phyloP scores from a whole-genome alignment of 2,113 vertebrate species.

The Dolichallabes microphthalmus region DNA sequence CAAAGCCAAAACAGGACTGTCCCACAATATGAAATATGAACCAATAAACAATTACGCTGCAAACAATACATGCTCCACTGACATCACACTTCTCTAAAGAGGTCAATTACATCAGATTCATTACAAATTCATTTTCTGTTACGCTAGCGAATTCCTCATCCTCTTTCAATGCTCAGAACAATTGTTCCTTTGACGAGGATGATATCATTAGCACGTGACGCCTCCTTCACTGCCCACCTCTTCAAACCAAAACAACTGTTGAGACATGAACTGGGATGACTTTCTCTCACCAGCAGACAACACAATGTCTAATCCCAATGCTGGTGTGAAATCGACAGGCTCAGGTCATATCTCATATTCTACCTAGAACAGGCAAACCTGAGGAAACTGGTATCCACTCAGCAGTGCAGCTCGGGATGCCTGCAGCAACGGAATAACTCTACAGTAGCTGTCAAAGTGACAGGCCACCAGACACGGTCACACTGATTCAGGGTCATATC shows the following conservation, averaged over 20 bases:
- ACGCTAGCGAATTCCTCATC: not conserved
- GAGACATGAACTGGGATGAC: not conserved
- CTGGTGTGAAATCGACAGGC: not conserved
- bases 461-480: constrained; percentile 40
- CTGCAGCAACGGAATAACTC: not conserved
- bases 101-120: not conserved
- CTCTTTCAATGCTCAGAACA: constrained; percentile 44
- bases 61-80: not conserved
- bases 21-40: not conserved
- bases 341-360: not conserved
- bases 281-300: not conserved
- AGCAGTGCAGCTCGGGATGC: constrained; percentile 19
- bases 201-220: constrained; percentile 50
- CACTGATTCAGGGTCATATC: constrained; percentile 24
- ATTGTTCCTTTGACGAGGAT: constrained; percentile 48
- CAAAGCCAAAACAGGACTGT: not conserved
- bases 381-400: constrained; percentile 8
- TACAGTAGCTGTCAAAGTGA: constrained; percentile 21
- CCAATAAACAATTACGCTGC: not conserved
- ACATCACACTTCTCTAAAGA: constrained; percentile 4
- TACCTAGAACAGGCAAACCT: constrained; percentile 35
- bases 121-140: constrained; percentile 15
- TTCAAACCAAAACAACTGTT: constrained; percentile 44
- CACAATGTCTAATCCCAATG: not conserved
- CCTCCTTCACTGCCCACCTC: constrained; percentile 42